A percentile compares a stretch with the other conserved stretches of the same genome.
Evolutionary conservation across 2,888 invertebrate genomes (phyloP).

Genomic region (Choristoneura rosaceana): DNA sequence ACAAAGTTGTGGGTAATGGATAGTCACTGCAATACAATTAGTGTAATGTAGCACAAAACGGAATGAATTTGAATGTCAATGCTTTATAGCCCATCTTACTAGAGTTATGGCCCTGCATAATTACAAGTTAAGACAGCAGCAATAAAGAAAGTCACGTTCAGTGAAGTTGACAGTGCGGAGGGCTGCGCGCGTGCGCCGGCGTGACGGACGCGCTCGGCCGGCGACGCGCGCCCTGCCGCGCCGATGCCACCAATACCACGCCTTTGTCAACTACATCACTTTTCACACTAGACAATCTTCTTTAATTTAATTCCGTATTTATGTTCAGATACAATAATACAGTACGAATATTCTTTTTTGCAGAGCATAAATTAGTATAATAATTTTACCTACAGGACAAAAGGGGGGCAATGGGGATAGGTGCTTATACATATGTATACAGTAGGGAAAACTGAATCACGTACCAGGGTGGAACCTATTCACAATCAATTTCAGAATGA

Average conservation of each 20-base stretch:
- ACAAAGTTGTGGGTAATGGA: no score
- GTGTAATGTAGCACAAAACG: background rate
- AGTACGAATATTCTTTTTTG: no score
- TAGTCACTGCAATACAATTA: no score
- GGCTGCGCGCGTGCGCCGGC: conserved; percentile 67
- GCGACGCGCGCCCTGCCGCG: conserved; percentile 58
- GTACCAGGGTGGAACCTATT: no score
- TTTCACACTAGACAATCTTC: conserved; percentile 26
- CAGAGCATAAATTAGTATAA: no score
- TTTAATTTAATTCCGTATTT: no score
- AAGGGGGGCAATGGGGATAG: no score
- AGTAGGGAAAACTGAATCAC: no score
- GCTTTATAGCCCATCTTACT: background rate
- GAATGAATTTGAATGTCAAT: conserved; percentile 6
- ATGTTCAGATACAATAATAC: no score
- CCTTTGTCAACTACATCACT: conserved; percentile 17
- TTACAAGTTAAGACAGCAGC: conserved; percentile 18
- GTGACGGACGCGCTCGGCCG: conserved; percentile 77
- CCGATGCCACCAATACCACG: conserved; percentile 56
- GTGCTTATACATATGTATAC: no score
- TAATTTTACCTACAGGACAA: no score
- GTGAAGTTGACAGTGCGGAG: conserved; percentile 55
- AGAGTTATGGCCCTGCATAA: conserved; percentile 14
- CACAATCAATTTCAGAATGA: no score
- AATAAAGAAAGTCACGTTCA: conserved; percentile 41